Base-by-base conservation (phyloP, 2,888 invertebrate species). In the Ferdinandea cuprea region DNA sequence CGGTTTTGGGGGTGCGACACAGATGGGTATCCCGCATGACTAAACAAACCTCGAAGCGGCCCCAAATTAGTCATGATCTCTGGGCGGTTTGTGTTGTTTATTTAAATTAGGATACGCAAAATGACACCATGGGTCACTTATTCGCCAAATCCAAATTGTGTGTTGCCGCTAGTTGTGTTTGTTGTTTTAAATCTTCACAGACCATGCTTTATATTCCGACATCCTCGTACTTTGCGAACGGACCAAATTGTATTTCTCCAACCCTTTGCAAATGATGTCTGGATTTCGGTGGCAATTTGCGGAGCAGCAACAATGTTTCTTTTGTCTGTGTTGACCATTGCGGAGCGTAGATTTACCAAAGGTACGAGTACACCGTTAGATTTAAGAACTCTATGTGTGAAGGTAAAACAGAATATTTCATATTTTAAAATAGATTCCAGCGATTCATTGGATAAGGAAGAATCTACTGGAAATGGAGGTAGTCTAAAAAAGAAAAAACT, bases 141-240 rank as follows among this genome's bases (percentile, higher is more conserved):
- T 61, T 58, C n/a, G n/a, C 56, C 17, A 25, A 40, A 48, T 32
- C n/a, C n/a, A n/a, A n/a, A 25, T 11, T 30, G 56, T 50, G 37
- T 56, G 42, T 28, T 6, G 52, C 56, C 21, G 58, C 25, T 25
- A 25, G 25, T 25, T 25, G 25, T 78, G 48, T 78, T 78, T 83
- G 37, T 25, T 68, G 37, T 25, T 68, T 65, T 65, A 28, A 13
- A 56, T 54, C 74, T 58, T 13, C 86, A 79, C 81, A 94, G 95
- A 77, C 93, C 93, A 1, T 91, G 92, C 50, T 94, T 95, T 87
- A 93, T 95, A 76, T 94, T 95, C 87, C 93, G 94, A 0, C 94
- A 94, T 87, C 95, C 95, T 0, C 93, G 93, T 85, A 92, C 92
- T 42, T 92, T 92, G 0, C 92, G 92, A 44, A 92, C 92, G 19